These are phyloP conservation scores for Lemur catta DNA, from an alignment of 2,797 vertebrate species.

Conservation along the genomic window DNA sequence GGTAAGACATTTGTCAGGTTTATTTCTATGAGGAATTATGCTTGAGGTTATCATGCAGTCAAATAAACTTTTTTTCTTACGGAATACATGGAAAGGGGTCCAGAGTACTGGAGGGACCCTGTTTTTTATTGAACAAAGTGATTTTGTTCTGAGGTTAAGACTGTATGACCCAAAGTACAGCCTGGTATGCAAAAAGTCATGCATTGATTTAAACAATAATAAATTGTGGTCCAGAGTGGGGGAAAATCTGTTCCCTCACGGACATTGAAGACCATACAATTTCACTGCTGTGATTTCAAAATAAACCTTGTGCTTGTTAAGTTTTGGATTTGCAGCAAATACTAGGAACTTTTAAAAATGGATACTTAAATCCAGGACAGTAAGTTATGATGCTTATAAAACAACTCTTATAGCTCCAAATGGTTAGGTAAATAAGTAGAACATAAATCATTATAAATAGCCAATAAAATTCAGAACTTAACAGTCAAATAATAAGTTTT, in stretches of 20 bases:
- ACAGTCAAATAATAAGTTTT: constrained; percentile 66
- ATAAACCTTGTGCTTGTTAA: constrained; percentile 69
- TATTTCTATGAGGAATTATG: constrained; percentile 69
- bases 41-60: constrained; percentile 74
- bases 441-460: constrained; percentile 72
- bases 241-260: constrained; percentile 24
- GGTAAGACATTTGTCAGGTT: constrained; percentile 52
- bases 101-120: constrained; percentile 64
- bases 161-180: constrained; percentile 71
- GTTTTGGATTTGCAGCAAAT: constrained; percentile 54
- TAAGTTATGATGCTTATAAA: constrained; percentile 61
- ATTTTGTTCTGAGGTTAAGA: constrained; percentile 78
- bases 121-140: constrained; percentile 77
- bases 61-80: constrained; percentile 72
- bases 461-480: constrained; percentile 69
- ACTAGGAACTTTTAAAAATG: constrained; percentile 63
- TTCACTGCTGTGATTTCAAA: constrained; percentile 70
- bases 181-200: constrained; percentile 71
- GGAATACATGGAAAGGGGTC: constrained; percentile 53
- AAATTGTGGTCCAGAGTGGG: constrained; percentile 65
- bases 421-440: constrained; percentile 61
- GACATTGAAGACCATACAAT: constrained; percentile 46
- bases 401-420: constrained; percentile 61
- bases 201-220: constrained; percentile 78
- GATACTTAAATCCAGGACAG: constrained; percentile 54